phyloP scores from a whole-genome alignment of 2,797 vertebrate species.

The Diplodus sargus region DNA sequence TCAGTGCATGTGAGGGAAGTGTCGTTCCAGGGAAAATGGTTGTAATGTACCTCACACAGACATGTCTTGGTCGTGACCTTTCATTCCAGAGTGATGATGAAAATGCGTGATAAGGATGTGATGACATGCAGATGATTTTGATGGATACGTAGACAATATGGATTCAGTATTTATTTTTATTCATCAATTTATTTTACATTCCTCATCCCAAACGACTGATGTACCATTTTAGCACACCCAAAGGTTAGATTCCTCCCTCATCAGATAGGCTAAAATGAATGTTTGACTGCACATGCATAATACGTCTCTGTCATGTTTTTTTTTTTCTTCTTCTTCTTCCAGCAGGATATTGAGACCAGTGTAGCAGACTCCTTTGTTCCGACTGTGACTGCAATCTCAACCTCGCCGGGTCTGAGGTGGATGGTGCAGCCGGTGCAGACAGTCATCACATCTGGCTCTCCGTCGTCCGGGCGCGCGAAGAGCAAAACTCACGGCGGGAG shows the following conservation, averaged over 20 bases:
- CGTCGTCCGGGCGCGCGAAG: constrained; percentile 84
- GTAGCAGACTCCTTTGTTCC: constrained; percentile 90
- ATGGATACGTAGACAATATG: constrained; percentile 14
- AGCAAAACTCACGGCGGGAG: constrained; percentile 79
- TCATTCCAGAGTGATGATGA: constrained; percentile 32
- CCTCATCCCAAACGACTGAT: constrained; percentile 46
- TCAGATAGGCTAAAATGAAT: constrained; percentile 39
- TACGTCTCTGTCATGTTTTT: constrained; percentile 37
- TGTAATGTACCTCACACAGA: constrained; percentile 1
- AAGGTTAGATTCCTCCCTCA: constrained; percentile 58
- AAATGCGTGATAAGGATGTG: constrained; percentile 11
- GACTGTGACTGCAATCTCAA: constrained; percentile 90
- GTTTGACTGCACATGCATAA: constrained; percentile 33
- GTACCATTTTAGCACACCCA: constrained; percentile 52
- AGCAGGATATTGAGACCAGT: constrained; percentile 85
- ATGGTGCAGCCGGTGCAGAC: constrained; percentile 87
- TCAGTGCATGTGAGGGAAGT: constrained; percentile 14
- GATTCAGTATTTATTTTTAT: constrained; percentile 1
- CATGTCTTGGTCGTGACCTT: constrained; percentile 63
- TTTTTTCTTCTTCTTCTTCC: too few species aligned
- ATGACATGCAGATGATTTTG: constrained; percentile 16
- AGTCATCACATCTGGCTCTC: constrained; percentile 85
- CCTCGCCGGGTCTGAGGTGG: constrained; percentile 90
- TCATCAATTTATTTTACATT: not conserved
- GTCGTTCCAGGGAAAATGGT: not conserved